Percentiles rank a stretch among this genome's conserved stretches.
Evolutionary conservation across 1,140 invertebrate genomes (phyloP).

Genomic region (Holcopasites calliopsidis): DNA sequence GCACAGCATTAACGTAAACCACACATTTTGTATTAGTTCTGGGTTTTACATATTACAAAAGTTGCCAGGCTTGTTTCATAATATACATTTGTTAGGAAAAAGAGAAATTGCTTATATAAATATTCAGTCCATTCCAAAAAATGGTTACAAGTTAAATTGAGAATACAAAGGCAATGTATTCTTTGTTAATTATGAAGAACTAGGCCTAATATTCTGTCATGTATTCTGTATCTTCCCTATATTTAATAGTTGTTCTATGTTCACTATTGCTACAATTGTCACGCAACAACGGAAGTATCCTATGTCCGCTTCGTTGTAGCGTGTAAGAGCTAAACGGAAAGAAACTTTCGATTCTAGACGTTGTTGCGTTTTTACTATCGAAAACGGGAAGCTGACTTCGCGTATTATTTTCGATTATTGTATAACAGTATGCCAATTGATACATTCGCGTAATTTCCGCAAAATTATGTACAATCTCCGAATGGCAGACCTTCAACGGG

Average conservation of each 20-base stretch:
- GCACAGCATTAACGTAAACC: too few species aligned
- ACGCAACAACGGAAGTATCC: slow-evolving; percentile 75
- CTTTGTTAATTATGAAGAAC: not conserved
- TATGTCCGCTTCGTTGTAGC: slow-evolving; percentile 78
- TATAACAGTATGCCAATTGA: slow-evolving; percentile 95
- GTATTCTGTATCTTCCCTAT: slow-evolving; percentile 16
- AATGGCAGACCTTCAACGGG: slow-evolving; percentile 89
- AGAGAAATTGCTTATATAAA: not conserved
- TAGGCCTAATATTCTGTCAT: slow-evolving; percentile 19
- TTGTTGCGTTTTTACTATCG: slow-evolving; percentile 75
- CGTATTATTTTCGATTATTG: slow-evolving; percentile 92
- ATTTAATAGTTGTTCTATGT: not conserved
- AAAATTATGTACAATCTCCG: slow-evolving; percentile 90
- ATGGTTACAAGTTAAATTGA: slow-evolving; percentile 6
- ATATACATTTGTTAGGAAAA: not conserved
- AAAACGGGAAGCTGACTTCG: slow-evolving; percentile 83
- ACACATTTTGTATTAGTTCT: not conserved
- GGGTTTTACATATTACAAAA: not conserved
- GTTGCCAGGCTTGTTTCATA: not conserved
- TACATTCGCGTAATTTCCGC: slow-evolving; percentile 91
- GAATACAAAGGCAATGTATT: slow-evolving; percentile 3
- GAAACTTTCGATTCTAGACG: slow-evolving; percentile 83
- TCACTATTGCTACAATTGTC: slow-evolving; percentile 8
- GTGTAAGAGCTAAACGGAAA: slow-evolving; percentile 92
- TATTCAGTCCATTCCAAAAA: slow-evolving; percentile 12